Base-by-base conservation (phyloP, 2,113 vertebrate species). In the Laterallus jamaicensis region DNA sequence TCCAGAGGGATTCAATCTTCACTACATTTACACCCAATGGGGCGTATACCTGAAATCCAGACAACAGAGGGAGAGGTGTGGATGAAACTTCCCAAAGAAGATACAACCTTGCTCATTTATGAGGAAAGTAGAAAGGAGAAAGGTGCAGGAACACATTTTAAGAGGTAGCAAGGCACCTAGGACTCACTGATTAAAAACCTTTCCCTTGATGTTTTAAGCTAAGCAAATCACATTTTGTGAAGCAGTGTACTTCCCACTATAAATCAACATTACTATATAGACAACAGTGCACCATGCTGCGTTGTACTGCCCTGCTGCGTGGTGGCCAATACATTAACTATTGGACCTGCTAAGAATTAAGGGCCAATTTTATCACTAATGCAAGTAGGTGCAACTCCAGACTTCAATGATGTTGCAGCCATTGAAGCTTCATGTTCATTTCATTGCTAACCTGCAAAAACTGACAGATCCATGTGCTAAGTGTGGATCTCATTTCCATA, bases 1-100 rank as follows among this genome's bases (percentile, higher is more conserved):
- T 94, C 67, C 88, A 91, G 86, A 87, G 81, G 70, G 89, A 93
- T 89, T 88, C 92, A 93, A 18, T 92, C 74, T 68, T 93, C 5
- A 5, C 77, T 67, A 82, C 58, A 69, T 90, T 96, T 95, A 93
- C 40, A 82, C 91, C 50, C 80, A 77, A 79, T 22, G 78, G 81
- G 88, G 74, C 19, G 11, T 54, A n/a, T 75, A 87, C 80, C 31
- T 73, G 59, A 90, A 92, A 90, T 44, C 10, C 73, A 91, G 77
- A 91, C 74, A 76, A 73, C 0, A 77, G 55, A 77, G 52, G 20
- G n/a, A 39, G 22, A 64, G 12, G 32, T 22, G 35, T 2, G 5
- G 54, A 87, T 58, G 21, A 77, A 76, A 80, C 37, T 47, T 91
- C 63, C 55, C 31, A 16, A 93, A 84, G 47, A 95, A 62, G 88